These are phyloP conservation scores for Tuta absoluta DNA, from an alignment of 2,888 invertebrate species.

Conservation along the genomic window DNA sequence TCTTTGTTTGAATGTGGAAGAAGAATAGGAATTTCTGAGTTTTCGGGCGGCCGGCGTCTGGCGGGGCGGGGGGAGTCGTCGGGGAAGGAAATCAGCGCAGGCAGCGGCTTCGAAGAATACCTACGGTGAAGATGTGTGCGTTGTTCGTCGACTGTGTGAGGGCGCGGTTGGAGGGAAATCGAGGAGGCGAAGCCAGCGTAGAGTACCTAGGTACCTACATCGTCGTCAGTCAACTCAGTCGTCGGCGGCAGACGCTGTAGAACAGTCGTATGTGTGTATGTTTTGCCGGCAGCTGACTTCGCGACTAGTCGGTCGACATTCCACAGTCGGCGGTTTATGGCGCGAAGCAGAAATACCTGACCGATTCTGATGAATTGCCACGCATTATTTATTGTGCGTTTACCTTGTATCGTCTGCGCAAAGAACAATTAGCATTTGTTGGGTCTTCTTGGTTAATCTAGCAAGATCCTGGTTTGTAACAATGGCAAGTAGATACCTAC, in stretches of 20 bases:
- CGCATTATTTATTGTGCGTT: constrained; percentile 60
- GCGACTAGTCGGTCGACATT: constrained; percentile 73
- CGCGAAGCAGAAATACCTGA: constrained; percentile 75
- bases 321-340: constrained; percentile 69
- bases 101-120: constrained; percentile 61
- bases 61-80: constrained; percentile 56
- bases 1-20: constrained; percentile 27
- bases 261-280: constrained; percentile 49
- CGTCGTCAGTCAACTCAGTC: constrained; percentile 37
- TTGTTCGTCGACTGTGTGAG: constrained; percentile 52
- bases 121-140: constrained; percentile 41
- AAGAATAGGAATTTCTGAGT: constrained; percentile 35
- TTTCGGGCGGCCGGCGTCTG: constrained; percentile 47
- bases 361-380: constrained; percentile 70
- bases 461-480: not conserved
- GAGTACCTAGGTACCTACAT: constrained; percentile 10
- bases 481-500: not conserved
- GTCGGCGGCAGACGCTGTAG: constrained; percentile 49
- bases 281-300: constrained; percentile 49
- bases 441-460: constrained; percentile 21
- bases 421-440: constrained; percentile 43
- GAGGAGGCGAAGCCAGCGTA: constrained; percentile 41
- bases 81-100: constrained; percentile 71
- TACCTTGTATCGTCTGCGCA: constrained; percentile 35
- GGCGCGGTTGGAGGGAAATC: constrained; percentile 61